Evolutionary conservation across 2,888 invertebrate genomes (phyloP), one percentile per base, ranked within the genome.

Genomic region (Polydrusus tereticollis): DNA sequence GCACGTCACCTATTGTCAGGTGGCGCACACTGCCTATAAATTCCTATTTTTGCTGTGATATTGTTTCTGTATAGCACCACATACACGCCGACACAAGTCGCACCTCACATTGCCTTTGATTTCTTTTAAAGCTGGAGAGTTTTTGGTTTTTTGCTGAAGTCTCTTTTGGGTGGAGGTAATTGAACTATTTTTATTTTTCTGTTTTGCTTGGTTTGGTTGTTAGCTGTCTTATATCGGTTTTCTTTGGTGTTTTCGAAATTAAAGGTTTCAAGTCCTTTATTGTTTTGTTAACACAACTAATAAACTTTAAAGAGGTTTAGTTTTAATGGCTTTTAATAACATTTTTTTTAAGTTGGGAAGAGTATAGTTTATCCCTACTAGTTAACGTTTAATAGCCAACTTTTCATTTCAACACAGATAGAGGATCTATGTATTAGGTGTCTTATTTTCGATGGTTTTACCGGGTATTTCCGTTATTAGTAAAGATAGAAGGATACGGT

Each of bases 91-190:
- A 67, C 57, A 64, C 41, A 47, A 64, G 63, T 64, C 50, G 57
- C 65, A 60, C 77, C 78, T 73, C 62, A 72, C 73, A 74, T 75
- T 77, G 77, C 76, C 77, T 77, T 74, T 76, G 68, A 16, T 41
- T 67, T 68, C 52, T 65, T 64, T 64, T 47, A 63, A 41, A 23
- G 59, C 52, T 41, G 72, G 64, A 68, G 74, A 76, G 75, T 68
- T 74, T 69, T 77, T 76, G 74, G 69, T 65, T 66, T 71, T 74
- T 74, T 21, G 75, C 69, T 66, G 72, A 55, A 29, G 52, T 55
- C 52, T 55, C 29, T 55, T 41, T 55, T 45, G 75, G 83, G 83
- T 83, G 84, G 83, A 84, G 83, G 83, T 83, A 83, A 83, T 57
- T 68, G 59, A 60, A 29, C 12, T 63, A 50, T 69, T 68, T 72